Evolutionary conservation across 2,113 vertebrate genomes (phyloP).

Genomic region (Cettia cetti): DNA sequence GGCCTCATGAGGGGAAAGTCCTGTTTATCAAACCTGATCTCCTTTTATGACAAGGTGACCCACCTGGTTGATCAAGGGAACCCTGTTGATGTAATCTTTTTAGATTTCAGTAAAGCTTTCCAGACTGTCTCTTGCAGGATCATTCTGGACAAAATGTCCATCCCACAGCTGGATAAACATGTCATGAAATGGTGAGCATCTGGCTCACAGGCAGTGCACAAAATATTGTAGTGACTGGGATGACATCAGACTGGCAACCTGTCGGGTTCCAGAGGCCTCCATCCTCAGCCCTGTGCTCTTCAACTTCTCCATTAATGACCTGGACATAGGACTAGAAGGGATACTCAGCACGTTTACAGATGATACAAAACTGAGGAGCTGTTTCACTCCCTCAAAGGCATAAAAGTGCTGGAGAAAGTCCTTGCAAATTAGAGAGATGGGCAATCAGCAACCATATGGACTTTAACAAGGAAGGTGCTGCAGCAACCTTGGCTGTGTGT

Average conservation of each 20-base stretch:
- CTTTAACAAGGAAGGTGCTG: too few species aligned
- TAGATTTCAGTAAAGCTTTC: not conserved
- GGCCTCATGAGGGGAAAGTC: not conserved
- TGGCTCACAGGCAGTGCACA: not conserved
- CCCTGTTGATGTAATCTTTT: not conserved
- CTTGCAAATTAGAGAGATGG: not conserved
- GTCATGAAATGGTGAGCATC: too few species aligned
- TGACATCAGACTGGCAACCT: not conserved
- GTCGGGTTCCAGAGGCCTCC: not conserved
- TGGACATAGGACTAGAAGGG: not conserved
- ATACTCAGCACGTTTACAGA: not conserved
- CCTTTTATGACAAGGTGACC: not conserved
- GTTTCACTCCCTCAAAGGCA: not conserved
- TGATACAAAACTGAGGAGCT: not conserved
- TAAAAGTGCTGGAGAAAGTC: not conserved
- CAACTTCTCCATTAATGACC: accelerated
- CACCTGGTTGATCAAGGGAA: not conserved
- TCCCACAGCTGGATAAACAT: not conserved
- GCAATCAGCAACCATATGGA: not conserved
- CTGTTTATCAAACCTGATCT: not conserved
- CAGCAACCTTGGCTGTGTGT: not conserved
- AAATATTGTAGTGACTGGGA: not conserved
- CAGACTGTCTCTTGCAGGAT: not conserved
- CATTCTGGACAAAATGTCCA: not conserved
- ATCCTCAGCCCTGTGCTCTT: not conserved